Evolutionary conservation across 1,140 invertebrate genomes (phyloP).

Genomic region (Lordiphosa clarofinis): DNA sequence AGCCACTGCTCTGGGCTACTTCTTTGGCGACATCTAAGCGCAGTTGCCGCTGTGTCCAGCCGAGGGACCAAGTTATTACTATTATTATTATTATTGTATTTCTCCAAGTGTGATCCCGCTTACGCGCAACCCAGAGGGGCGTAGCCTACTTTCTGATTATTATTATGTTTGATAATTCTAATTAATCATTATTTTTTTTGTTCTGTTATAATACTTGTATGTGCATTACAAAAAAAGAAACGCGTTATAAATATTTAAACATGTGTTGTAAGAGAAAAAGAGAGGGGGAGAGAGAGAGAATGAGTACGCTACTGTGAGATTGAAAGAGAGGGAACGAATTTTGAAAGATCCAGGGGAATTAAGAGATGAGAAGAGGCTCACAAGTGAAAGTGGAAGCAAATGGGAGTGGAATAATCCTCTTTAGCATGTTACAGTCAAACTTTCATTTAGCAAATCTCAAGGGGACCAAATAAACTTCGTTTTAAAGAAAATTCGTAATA

Average conservation of each 20-base stretch:
- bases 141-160: constrained; percentile 41
- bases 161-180: constrained; percentile 53
- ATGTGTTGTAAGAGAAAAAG: neutral
- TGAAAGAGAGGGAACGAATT: no score
- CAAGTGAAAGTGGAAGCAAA: no score
- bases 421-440: no score
- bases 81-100: constrained; percentile 50
- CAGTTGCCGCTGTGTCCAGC: neutral
- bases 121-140: constrained; percentile 10
- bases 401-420: no score
- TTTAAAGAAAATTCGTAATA: no score
- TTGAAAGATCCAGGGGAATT: no score
- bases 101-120: constrained; percentile 54
- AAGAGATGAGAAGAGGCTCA: no score
- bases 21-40: constrained; percentile 79
- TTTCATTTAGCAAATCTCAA: no score
- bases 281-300: no score
- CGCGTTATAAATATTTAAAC: constrained; percentile 20
- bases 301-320: no score
- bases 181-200: constrained; percentile 27
- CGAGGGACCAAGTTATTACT: constrained; percentile 32
- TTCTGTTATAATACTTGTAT: constrained; percentile 37
- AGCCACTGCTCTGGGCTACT: constrained; percentile 81
- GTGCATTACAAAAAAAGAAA: constrained; percentile 10
- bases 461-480: no score